Conservation (phyloP, 1,140 invertebrate species). For the Saccostrea glomerata region DNA sequence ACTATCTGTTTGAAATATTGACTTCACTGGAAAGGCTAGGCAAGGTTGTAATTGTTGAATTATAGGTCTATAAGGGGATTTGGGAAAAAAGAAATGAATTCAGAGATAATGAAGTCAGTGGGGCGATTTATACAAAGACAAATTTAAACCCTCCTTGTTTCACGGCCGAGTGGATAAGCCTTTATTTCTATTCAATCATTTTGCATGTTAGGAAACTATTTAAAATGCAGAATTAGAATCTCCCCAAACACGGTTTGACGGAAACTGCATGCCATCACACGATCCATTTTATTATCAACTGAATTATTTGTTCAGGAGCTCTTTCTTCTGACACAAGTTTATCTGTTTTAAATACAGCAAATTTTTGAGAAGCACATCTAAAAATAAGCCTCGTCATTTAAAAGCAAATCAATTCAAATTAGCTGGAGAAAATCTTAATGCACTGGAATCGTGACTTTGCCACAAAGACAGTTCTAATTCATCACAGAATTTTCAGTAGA, state of each 20-base stretch:
- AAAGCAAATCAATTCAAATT: constrained; percentile 38
- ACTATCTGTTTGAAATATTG: neutral
- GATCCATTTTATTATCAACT: constrained; percentile 24
- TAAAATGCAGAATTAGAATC: constrained; percentile 37
- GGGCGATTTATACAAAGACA: constrained; percentile 27
- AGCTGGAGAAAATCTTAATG: constrained; percentile 26
- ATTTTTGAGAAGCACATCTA: constrained; percentile 32
- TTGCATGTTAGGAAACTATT: constrained; percentile 38
- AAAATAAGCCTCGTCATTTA: constrained; percentile 30
- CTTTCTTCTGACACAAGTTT: constrained; percentile 36
- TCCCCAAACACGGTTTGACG: constrained; percentile 1
- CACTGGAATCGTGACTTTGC: constrained; percentile 14
- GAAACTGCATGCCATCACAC: constrained; percentile 37
- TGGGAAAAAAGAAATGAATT: constrained; percentile 27
- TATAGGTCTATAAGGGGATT: constrained; percentile 2
- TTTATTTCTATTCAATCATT: constrained; percentile 35
- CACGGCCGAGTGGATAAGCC: constrained; percentile 1
- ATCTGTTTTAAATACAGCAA: constrained; percentile 33
- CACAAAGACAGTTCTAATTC: constrained; percentile 33
- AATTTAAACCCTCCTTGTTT: constrained; percentile 34
- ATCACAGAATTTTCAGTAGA: neutral
- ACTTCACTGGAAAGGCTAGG: neutral
- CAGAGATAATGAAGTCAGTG: constrained; percentile 24
- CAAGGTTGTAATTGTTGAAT: constrained; percentile 20
- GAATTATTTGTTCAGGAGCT: constrained; percentile 21